phyloP scores from a whole-genome alignment of 2,113 vertebrate species.

The Gobiocypris rarus region DNA sequence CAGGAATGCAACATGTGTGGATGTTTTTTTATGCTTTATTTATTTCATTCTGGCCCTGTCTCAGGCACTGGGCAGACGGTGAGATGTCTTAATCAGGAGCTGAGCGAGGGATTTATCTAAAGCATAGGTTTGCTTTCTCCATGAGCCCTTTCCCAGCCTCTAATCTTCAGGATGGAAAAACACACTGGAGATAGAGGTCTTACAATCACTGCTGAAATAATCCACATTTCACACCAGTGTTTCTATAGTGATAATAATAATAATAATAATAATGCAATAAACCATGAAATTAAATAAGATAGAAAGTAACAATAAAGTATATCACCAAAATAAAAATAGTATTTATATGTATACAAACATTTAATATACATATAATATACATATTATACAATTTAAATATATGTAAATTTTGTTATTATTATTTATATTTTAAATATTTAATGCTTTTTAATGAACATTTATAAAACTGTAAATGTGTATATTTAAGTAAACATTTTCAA shows the following conservation, averaged over 20 bases:
- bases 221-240: conserved; percentile 4
- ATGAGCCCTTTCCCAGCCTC: not conserved
- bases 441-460: not conserved
- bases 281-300: not conserved
- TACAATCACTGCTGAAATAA: not conserved
- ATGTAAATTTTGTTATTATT: not conserved
- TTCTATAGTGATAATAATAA: not conserved
- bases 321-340: not conserved
- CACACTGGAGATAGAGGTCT: conserved; percentile 5
- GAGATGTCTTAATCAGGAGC: conserved; percentile 48
- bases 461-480: not conserved
- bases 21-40: conserved; percentile 37
- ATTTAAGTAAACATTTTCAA: not conserved
- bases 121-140: conserved; percentile 22
- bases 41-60: conserved; percentile 12
- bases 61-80: not conserved
- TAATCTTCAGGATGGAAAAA: conserved; percentile 44
- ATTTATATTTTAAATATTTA: not conserved
- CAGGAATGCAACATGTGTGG: not conserved
- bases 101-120: conserved; percentile 33
- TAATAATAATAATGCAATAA: not conserved
- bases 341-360: not conserved
- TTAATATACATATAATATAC: not conserved
- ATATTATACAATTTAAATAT: not conserved
- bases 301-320: not conserved